Evolutionary conservation across 2,888 invertebrate species (phyloP).

Genomic region (Achlya flavicornis): DNA sequence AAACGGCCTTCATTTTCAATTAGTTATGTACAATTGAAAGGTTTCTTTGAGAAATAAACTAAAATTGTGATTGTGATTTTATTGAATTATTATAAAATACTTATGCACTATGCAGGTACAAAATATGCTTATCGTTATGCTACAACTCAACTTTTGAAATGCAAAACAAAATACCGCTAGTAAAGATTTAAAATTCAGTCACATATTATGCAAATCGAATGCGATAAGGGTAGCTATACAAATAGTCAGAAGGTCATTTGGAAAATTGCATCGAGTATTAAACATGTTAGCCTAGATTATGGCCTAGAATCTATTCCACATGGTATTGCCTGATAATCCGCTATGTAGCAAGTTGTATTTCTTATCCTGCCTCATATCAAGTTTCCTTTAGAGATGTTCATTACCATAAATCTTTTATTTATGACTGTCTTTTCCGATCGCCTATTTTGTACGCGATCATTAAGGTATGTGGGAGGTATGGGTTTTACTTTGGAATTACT

Average conservation of each 20-base stretch:
- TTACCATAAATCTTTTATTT: background rate
- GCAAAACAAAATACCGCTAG: background rate
- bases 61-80: background rate
- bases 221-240: constrained; percentile 21
- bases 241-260: constrained; percentile 35
- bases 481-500: background rate
- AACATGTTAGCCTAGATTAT: constrained; percentile 14
- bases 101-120: background rate
- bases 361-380: constrained; percentile 7
- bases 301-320: constrained; percentile 20
- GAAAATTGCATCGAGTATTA: constrained; percentile 34
- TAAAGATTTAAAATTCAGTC: constrained; percentile 1
- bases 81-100: background rate
- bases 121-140: background rate
- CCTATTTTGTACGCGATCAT: constrained; percentile 5
- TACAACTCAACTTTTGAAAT: background rate
- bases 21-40: background rate
- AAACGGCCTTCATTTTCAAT: constrained; percentile 5
- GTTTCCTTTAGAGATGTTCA: background rate
- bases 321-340: constrained; percentile 5
- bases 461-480: background rate
- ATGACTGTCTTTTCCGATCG: constrained; percentile 3
- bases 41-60: background rate
- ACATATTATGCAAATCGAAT: constrained; percentile 17
- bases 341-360: constrained; percentile 4